phyloP scores from a whole-genome alignment of 2,797 vertebrate genomes.

The Lacerta bilineata region DNA sequence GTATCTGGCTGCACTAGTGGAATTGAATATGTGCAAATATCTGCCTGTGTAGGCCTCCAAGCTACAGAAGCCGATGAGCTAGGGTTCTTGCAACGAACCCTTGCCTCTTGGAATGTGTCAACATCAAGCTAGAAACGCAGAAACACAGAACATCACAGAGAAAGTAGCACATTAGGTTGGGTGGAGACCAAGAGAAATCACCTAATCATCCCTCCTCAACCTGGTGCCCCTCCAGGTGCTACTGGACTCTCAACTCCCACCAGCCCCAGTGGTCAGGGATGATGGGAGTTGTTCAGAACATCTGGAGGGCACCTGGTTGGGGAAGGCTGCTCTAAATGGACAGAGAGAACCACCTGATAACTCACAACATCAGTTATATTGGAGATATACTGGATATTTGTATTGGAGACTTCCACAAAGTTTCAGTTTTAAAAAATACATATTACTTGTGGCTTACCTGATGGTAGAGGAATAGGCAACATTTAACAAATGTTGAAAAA shows the following conservation, averaged over 20 bases:
- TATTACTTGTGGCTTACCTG: background rate
- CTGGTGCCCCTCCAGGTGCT: too few species aligned
- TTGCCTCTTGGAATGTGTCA: background rate
- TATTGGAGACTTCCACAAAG: background rate
- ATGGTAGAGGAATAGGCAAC: background rate
- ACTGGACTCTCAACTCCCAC: too few species aligned
- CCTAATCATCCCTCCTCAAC: too few species aligned
- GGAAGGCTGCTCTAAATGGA: too few species aligned
- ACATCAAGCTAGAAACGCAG: background rate
- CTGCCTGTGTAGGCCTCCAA: too few species aligned
- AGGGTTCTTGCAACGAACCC: background rate
- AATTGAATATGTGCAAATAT: background rate
- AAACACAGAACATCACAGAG: background rate
- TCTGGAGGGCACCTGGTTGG: too few species aligned
- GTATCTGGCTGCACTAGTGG: background rate
- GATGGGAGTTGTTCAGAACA: too few species aligned
- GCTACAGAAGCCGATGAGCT: background rate
- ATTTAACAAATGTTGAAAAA: background rate
- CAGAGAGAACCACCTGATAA: background rate
- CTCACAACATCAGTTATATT: background rate
- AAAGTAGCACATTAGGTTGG: background rate
- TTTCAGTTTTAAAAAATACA: background rate
- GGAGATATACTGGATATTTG: background rate
- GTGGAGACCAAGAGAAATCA: background rate
- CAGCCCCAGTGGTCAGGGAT: too few species aligned